phyloP scores from a whole-genome alignment of 2,113 vertebrate species.

The Heterocephalus glaber region DNA sequence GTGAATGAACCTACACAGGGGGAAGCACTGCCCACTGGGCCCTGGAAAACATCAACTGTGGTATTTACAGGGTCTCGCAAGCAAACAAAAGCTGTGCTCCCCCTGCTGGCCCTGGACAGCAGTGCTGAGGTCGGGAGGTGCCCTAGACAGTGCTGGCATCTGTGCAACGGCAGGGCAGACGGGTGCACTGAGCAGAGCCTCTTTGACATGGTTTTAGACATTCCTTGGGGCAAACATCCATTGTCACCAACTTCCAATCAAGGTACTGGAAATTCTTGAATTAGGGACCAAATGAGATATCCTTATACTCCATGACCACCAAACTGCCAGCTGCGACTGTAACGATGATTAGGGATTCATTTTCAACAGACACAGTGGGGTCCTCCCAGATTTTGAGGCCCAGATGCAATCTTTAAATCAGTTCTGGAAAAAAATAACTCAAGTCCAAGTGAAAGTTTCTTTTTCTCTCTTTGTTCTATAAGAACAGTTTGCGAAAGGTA shows the following conservation, averaged over 20 bases:
- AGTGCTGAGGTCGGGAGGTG: slow-evolving; percentile 13
- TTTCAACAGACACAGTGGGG: slow-evolving; percentile 79
- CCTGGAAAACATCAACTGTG: slow-evolving; percentile 24
- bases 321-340: slow-evolving; percentile 75
- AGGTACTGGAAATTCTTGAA: slow-evolving; percentile 52
- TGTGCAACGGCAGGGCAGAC: neutral
- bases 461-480: slow-evolving; percentile 56
- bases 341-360: slow-evolving; percentile 75
- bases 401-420: slow-evolving; percentile 47
- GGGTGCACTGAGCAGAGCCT: neutral
- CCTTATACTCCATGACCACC: slow-evolving; percentile 56
- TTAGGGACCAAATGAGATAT: slow-evolving; percentile 60
- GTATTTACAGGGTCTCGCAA: slow-evolving; percentile 50
- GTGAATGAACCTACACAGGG: neutral
- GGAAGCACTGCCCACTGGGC: neutral
- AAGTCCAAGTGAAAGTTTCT: slow-evolving; percentile 55
- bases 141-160: slow-evolving; percentile 30
- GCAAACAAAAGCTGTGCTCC: slow-evolving; percentile 78
- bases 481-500: slow-evolving; percentile 74
- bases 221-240: slow-evolving; percentile 22
- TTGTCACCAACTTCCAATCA: slow-evolving; percentile 12
- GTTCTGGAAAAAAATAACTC: slow-evolving; percentile 33
- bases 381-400: slow-evolving; percentile 70
- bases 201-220: neutral
- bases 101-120: slow-evolving; percentile 73